Evolutionary conservation across 2,797 vertebrate species (phyloP).

Genomic region (Danionella dracula): DNA sequence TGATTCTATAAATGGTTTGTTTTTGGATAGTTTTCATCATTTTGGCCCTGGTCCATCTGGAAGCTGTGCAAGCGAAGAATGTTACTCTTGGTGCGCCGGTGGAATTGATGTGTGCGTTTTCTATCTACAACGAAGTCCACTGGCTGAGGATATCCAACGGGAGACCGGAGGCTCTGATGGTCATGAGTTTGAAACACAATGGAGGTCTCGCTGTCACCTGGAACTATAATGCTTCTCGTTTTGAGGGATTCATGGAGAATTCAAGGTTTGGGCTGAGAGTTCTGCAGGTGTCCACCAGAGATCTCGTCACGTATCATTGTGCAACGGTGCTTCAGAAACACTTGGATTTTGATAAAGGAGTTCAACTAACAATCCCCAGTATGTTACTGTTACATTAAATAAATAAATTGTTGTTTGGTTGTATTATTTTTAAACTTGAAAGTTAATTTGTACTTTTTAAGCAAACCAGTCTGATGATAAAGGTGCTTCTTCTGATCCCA

Average conservation of each 20-base stretch:
- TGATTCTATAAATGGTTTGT: no score
- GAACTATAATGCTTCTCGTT: constrained; percentile 25
- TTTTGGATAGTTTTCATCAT: neutral
- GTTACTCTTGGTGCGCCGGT: constrained; percentile 28
- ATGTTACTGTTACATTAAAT: neutral
- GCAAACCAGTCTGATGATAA: neutral
- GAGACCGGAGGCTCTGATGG: constrained; percentile 8
- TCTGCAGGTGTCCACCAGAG: neutral
- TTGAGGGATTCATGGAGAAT: constrained; percentile 7
- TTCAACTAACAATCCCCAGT: constrained; percentile 15
- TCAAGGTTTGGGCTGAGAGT: constrained; percentile 13
- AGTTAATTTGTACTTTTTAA: neutral
- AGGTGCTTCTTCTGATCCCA: neutral
- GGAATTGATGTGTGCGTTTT: constrained; percentile 12
- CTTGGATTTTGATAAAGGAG: constrained; percentile 33
- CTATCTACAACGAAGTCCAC: constrained; percentile 28
- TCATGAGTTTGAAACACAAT: constrained; percentile 3
- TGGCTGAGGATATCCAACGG: constrained; percentile 35
- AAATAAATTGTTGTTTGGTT: neutral
- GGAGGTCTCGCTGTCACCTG: constrained; percentile 19
- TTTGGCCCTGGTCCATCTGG: neutral
- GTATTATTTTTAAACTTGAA: no score
- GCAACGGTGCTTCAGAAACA: constrained; percentile 2
- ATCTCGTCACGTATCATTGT: constrained; percentile 33
- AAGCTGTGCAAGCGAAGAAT: neutral